Evolutionary conservation across 2,888 invertebrate genomes (phyloP), one percentile per base, ranked within the genome.

Genomic region (Macrosiphum euphorbiae): DNA sequence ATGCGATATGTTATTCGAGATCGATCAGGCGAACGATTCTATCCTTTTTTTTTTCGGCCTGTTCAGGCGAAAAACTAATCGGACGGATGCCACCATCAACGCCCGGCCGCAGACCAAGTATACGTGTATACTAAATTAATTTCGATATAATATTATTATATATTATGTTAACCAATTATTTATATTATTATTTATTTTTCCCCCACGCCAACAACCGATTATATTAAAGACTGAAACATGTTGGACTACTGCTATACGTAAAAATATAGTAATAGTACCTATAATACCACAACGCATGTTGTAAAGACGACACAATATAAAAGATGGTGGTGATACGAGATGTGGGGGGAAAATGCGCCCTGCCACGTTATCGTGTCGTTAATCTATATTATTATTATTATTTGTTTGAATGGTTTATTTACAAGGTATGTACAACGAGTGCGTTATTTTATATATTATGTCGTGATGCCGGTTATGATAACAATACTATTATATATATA

Each of bases 11-110:
- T 94, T 90, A 94, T 94, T 94, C n/a, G 84, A 90, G 93, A 93
- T 90, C 94, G 86, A 94, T 90, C 94, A 86, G 90, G 90, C 90
- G 90, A 47, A 88, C 61, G 87, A 67, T 88, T 47, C n/a, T 92
- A 44, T 67, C 47, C 3, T 78, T 0, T n/a, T 47, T 93, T 78
- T 52, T 90, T 67, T 55, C 61, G 16, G 28, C 41, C 61, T 26
- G 28, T 61, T 90, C 94, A 58, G 85, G 86, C 61, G 93, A 93
- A 93, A 93, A 93, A 35, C 28, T 7, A 90, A 90, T 47, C 26
- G 58, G 50, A 35, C 67, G 26, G 89, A 89, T 41, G 35, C 52
- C 88, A 88, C 41, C n/a, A 58, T 47, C 35, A 52, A 50, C 35
- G 11, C n/a, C 44, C 20, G 50, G 47, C 8, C 87, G 20, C 16